These are phyloP conservation scores for Vesta saturnalis DNA, from an alignment of 2,888 invertebrate genomes.

Conservation along the genomic window DNA sequence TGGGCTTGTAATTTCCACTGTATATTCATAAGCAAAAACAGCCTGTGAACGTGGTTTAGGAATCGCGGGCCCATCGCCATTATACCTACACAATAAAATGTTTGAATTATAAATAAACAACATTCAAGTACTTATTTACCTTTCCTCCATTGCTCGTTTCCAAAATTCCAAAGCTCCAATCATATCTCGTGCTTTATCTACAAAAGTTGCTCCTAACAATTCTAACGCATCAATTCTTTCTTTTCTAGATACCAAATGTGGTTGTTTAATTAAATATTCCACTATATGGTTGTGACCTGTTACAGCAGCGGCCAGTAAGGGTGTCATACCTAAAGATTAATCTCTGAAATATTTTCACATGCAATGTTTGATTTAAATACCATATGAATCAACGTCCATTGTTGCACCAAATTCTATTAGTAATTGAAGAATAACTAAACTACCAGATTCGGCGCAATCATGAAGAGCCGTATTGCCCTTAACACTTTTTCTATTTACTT, in stretches of 20 bases:
- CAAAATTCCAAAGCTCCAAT: constrained; percentile 88
- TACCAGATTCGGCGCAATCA: constrained; percentile 97
- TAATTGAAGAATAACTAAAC: constrained; percentile 89
- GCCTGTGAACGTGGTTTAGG: constrained; percentile 76
- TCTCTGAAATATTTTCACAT: background rate
- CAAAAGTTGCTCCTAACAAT: constrained; percentile 92
- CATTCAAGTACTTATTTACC: constrained; percentile 63
- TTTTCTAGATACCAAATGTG: constrained; percentile 76
- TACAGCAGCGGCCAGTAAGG: constrained; percentile 91
- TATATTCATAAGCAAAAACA: constrained; percentile 89
- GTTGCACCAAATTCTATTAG: constrained; percentile 87
- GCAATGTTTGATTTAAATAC: constrained; percentile 61
- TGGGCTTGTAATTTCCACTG: constrained; percentile 81
- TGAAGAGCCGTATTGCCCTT: constrained; percentile 97
- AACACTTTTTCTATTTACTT: constrained; percentile 92
- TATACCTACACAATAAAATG: constrained; percentile 49
- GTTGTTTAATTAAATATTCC: constrained; percentile 84
- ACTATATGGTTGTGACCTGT: constrained; percentile 94
- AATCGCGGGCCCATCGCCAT: constrained; percentile 70
- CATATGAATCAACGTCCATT: constrained; percentile 95
- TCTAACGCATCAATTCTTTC: constrained; percentile 91
- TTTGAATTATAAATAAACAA: background rate
- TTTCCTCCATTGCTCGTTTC: constrained; percentile 91
- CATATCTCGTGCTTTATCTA: constrained; percentile 97
- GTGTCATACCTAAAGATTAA: constrained; percentile 82